Evolutionary conservation across 64 coral and sea anemone genomes (phyloP).

Genomic region (Porites lutea): DNA sequence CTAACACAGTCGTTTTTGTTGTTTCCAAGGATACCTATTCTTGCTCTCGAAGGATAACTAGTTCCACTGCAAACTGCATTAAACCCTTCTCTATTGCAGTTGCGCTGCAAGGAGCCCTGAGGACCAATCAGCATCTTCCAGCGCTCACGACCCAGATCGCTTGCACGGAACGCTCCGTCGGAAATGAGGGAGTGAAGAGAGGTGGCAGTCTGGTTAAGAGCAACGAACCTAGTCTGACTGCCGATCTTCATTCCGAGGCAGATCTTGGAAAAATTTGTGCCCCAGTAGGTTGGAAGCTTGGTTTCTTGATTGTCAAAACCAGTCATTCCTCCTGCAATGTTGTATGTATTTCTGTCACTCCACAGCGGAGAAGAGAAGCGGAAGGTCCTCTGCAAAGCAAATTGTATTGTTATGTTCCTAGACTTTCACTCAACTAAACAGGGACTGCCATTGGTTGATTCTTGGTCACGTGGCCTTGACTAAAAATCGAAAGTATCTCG

Average conservation of each 20-base stretch:
- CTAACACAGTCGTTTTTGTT: neutral
- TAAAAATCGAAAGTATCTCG: too few relatives aligned
- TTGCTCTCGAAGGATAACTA: neutral
- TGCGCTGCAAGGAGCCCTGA: constrained; percentile 5
- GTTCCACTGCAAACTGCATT: neutral
- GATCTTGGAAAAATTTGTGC: constrained; percentile 23
- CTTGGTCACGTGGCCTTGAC: too few relatives aligned
- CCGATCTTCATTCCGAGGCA: constrained; percentile 48
- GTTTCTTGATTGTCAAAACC: constrained; percentile 29
- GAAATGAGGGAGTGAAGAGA: constrained; percentile 49
- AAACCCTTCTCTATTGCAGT: constrained; percentile 34
- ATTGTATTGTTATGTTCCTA: too few relatives aligned
- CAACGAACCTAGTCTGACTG: constrained; percentile 1
- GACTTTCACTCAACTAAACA: too few relatives aligned
- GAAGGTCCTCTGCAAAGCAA: constrained; percentile 22
- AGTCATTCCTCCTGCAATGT: neutral
- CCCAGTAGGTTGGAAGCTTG: constrained; percentile 29
- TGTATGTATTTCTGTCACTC: constrained; percentile 17
- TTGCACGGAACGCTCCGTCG: constrained; percentile 9
- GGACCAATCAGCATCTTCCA: constrained; percentile 44
- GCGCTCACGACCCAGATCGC: neutral
- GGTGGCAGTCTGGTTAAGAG: neutral
- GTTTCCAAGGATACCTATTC: constrained; percentile 48
- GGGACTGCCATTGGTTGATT: too few relatives aligned
- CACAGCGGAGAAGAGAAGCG: constrained; percentile 12